Evolutionary conservation across 1,140 invertebrate species (phyloP).

Genomic region (Phenacoccus solenopsis): DNA sequence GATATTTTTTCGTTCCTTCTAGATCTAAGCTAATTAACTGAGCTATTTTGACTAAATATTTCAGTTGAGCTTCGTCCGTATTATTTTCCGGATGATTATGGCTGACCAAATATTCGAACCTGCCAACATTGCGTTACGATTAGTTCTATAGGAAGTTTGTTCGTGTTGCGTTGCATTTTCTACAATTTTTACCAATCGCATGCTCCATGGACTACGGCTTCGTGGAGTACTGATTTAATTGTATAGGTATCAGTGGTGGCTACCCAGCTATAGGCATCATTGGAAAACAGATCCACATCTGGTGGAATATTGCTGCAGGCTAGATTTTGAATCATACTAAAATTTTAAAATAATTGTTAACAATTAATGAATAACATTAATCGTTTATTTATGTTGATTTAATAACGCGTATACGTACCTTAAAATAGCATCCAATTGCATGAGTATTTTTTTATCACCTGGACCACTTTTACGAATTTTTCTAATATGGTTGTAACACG

Average conservation of each 20-base stretch:
- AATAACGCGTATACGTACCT: conserved; percentile 31
- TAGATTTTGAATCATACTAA: conserved; percentile 47
- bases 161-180: no score
- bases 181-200: conserved; percentile 45
- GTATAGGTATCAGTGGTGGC: conserved; percentile 40
- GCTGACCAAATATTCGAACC: conserved; percentile 55
- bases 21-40: conserved; percentile 69
- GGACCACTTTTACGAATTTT: conserved; percentile 56
- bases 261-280: conserved; percentile 52
- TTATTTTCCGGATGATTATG: conserved; percentile 46
- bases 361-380: background rate
- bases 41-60: conserved; percentile 66
- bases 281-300: conserved; percentile 51
- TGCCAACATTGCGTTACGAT: conserved; percentile 25
- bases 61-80: conserved; percentile 46
- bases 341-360: conserved; percentile 24
- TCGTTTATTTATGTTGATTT: background rate
- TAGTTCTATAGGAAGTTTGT: no score
- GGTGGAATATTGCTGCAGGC: conserved; percentile 43
- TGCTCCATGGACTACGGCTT: conserved; percentile 55
- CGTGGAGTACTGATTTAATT: conserved; percentile 45
- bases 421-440: conserved; percentile 52
- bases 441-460: conserved; percentile 53
- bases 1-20: conserved; percentile 62
- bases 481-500: conserved; percentile 54